Conservation (phyloP, 1,140 invertebrate species). For the Condylostylus longicornis region DNA sequence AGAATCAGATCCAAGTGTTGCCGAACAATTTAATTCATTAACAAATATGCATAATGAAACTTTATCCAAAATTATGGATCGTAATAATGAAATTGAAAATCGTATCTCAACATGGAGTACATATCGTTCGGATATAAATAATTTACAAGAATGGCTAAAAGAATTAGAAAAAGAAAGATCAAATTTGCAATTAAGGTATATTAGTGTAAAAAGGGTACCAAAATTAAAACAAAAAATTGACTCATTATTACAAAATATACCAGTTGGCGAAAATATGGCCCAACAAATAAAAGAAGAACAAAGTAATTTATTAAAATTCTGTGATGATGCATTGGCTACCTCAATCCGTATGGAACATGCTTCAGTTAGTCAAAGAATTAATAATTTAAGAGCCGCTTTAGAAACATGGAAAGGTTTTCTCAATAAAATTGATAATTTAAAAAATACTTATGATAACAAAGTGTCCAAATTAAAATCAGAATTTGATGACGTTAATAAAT, state of each 20-base stretch:
- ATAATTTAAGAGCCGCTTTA: constrained; percentile 60
- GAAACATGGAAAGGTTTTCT: constrained; percentile 68
- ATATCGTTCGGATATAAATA: constrained; percentile 57
- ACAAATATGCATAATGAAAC: constrained; percentile 78
- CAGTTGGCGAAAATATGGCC: constrained; percentile 46
- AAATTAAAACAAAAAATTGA: constrained; percentile 55
- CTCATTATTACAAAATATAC: constrained; percentile 47
- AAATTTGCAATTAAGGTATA: constrained; percentile 60
- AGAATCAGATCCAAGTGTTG: constrained; percentile 35
- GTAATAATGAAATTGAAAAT: constrained; percentile 56
- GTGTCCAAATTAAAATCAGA: constrained; percentile 38
- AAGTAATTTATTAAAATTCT: constrained; percentile 50
- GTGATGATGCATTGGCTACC: constrained; percentile 56
- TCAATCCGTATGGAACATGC: constrained; percentile 67
- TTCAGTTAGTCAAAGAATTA: constrained; percentile 54
- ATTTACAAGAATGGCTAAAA: constrained; percentile 62
- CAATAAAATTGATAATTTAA: constrained; percentile 42
- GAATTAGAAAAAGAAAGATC: constrained; percentile 63
- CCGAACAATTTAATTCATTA: constrained; percentile 60
- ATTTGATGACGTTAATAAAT: constrained; percentile 41
- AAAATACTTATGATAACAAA: constrained; percentile 42
- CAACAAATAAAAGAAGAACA: constrained; percentile 49
- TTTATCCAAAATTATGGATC: constrained; percentile 59
- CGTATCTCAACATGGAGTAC: constrained; percentile 65
- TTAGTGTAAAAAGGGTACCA: constrained; percentile 56